Evolutionary conservation across 1,140 invertebrate species (phyloP).

Genomic region (Zaprionus kolodkinae): DNA sequence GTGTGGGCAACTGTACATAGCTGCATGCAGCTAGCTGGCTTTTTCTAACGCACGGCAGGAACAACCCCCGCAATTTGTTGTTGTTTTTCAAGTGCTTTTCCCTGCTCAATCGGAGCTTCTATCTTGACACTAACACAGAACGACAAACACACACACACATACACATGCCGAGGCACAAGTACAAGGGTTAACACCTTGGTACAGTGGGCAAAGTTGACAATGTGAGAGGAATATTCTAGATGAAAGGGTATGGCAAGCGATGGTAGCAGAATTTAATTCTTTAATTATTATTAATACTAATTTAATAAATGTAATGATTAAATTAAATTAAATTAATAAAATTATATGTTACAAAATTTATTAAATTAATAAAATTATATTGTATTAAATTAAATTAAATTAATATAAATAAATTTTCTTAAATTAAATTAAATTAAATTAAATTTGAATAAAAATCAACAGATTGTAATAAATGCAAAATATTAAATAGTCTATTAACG

Average conservation of each 20-base stretch:
- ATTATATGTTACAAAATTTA: no score
- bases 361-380: no score
- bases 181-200: slow-evolving; percentile 60
- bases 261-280: no score
- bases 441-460: no score
- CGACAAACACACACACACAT: slow-evolving; percentile 17
- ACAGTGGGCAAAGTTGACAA: background rate
- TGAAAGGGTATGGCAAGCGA: background rate
- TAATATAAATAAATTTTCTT: no score
- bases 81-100: slow-evolving; percentile 44
- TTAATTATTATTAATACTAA: no score
- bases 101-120: slow-evolving; percentile 62
- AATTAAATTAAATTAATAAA: no score
- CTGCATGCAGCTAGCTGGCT: slow-evolving; percentile 59
- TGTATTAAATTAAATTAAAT: no score
- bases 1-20: slow-evolving; percentile 77
- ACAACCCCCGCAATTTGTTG: slow-evolving; percentile 62
- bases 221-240: background rate
- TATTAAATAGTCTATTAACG: no score
- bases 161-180: slow-evolving; percentile 4
- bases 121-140: slow-evolving; percentile 45
- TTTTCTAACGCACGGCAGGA: slow-evolving; percentile 42
- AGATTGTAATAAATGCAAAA: no score
- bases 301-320: no score
- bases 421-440: no score